Evolutionary conservation across 2,888 invertebrate species (phyloP).

Genomic region (Drosophila neutralis): DNA sequence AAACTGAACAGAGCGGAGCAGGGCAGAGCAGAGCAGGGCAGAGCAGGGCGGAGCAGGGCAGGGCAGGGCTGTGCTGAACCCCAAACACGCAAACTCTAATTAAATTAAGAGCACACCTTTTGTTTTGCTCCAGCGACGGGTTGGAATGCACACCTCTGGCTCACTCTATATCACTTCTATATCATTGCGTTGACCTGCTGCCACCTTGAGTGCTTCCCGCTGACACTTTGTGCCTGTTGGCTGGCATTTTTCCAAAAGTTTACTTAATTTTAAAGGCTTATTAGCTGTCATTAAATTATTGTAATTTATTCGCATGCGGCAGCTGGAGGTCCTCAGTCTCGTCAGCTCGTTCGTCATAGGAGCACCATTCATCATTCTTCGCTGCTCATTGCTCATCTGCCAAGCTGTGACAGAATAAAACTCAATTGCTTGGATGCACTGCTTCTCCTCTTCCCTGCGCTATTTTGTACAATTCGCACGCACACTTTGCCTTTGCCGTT

Average conservation of each 20-base stretch:
- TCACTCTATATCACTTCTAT: background rate
- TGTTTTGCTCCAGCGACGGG: slow-evolving; percentile 51
- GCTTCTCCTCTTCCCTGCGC: slow-evolving; percentile 36
- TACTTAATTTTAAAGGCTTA: slow-evolving; percentile 41
- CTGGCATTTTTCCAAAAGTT: slow-evolving; percentile 5
- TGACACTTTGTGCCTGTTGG: background rate
- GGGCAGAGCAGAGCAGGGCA: too few species aligned
- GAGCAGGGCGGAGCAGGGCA: too few species aligned
- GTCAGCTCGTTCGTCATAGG: background rate
- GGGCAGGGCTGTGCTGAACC: background rate
- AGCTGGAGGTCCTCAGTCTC: background rate
- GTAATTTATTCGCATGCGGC: slow-evolving; percentile 45
- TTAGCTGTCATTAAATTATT: slow-evolving; percentile 70
- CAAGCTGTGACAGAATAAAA: slow-evolving; percentile 58
- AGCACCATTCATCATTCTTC: slow-evolving; percentile 52
- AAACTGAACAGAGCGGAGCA: background rate
- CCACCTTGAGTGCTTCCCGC: background rate
- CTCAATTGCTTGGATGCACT: slow-evolving; percentile 68
- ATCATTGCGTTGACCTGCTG: slow-evolving; percentile 31
- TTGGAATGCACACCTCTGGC: slow-evolving; percentile 38
- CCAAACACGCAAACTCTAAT: slow-evolving; percentile 67
- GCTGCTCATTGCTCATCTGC: slow-evolving; percentile 24
- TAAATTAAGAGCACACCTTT: slow-evolving; percentile 79
- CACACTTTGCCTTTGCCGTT: slow-evolving; percentile 10
- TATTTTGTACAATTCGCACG: slow-evolving; percentile 22